Evolutionary conservation across 2,113 vertebrate genomes (phyloP).

Genomic region (cattle (Bos taurus)): DNA sequence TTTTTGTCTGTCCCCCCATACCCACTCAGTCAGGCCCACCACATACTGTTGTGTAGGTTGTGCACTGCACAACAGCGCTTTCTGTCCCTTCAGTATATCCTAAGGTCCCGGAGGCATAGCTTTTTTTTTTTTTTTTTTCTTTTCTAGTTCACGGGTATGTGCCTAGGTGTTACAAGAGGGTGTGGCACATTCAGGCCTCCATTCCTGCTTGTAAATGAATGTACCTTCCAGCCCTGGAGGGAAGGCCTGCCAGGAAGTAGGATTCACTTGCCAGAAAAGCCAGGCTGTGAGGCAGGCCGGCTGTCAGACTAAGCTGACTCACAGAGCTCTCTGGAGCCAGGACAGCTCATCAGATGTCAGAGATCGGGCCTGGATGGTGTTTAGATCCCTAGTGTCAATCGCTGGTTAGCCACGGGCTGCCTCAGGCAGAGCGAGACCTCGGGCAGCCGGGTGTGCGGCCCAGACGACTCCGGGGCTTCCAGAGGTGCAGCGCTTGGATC

Average conservation of each 20-base stretch:
- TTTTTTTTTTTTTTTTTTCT: background rate
- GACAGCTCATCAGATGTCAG: background rate
- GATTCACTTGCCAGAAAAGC: fast-evolving
- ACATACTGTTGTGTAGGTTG: background rate
- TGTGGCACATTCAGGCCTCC: background rate
- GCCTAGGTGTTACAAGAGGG: background rate
- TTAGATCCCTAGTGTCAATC: background rate
- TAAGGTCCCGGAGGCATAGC: background rate
- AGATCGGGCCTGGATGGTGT: background rate
- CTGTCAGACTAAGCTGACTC: background rate
- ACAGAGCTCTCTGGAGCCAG: background rate
- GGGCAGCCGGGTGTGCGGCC: fast-evolving
- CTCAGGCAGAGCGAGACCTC: fast-evolving
- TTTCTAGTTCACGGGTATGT: background rate
- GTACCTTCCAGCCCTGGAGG: background rate
- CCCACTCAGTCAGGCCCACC: too few species aligned
- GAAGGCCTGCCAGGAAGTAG: background rate
- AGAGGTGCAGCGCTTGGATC: too few species aligned
- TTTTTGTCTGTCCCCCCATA: too few species aligned
- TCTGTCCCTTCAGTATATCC: background rate
- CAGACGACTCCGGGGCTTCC: fast-evolving
- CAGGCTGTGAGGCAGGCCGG: background rate
- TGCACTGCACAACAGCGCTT: fast-evolving
- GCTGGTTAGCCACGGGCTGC: fast-evolving
- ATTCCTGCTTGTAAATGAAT: too few species aligned